These are phyloP conservation scores for Neoaliturus tenellus DNA, from an alignment of 2,888 invertebrate genomes.

Conservation along the genomic window DNA sequence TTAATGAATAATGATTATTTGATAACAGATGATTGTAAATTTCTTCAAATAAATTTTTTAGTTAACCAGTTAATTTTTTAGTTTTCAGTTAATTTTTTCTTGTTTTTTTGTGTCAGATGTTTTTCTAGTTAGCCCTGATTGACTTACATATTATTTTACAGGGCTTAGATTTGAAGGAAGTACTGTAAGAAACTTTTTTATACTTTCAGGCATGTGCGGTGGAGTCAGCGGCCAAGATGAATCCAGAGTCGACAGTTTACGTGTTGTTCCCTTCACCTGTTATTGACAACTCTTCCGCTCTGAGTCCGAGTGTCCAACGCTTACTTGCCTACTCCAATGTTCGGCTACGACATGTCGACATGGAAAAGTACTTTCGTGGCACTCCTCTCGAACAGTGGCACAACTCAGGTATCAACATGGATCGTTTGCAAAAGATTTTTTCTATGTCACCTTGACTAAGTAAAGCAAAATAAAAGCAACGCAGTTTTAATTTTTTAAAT, in stretches of 20 bases:
- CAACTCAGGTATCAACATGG: conserved; percentile 69
- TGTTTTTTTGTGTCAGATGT: no score
- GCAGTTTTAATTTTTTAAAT: no score
- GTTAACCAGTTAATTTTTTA: no score
- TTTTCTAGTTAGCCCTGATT: no score
- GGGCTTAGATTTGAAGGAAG: neutral
- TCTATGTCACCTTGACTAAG: neutral
- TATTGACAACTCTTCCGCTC: conserved; percentile 1
- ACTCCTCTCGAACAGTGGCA: conserved; percentile 78
- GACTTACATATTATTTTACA: no score
- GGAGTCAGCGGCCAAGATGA: conserved; percentile 80
- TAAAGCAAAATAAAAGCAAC: neutral
- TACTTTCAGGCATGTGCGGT: conserved; percentile 79
- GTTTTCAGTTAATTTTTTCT: neutral
- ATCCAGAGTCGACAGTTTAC: conserved; percentile 77
- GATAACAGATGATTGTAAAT: no score
- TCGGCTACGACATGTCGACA: conserved; percentile 61
- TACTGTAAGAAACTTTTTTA: no score
- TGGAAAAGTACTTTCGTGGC: conserved; percentile 69
- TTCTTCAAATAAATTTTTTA: no score
- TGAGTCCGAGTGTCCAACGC: neutral
- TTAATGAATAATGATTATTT: no score
- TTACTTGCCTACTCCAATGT: conserved; percentile 57
- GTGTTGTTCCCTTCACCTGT: conserved; percentile 66
- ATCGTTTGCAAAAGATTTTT: neutral